phyloP scores from a whole-genome alignment of 2,888 invertebrate species.

The Therioaphis trifolii region DNA sequence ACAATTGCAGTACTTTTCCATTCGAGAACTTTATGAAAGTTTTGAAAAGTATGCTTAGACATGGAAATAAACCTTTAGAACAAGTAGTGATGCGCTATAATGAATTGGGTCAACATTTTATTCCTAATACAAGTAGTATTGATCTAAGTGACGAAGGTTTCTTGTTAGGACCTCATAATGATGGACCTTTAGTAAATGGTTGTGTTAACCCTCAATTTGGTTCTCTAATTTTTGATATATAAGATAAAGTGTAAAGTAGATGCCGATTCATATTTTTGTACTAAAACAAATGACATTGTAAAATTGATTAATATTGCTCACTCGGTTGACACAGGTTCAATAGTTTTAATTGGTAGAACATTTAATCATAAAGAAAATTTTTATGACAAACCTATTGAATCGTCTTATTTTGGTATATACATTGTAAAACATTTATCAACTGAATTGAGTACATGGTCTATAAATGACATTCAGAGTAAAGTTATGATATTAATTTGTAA shows the following conservation, averaged over 20 bases:
- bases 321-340: neutral
- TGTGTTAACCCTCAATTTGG: constrained; percentile 11
- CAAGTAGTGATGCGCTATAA: neutral
- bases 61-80: constrained; percentile 17
- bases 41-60: constrained; percentile 1
- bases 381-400: constrained; percentile 11
- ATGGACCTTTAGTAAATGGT: constrained; percentile 10
- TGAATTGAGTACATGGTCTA: neutral
- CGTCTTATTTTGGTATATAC: too few relatives aligned
- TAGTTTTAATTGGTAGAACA: constrained; percentile 9
- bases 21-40: constrained; percentile 21
- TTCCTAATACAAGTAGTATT: too few relatives aligned
- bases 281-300: constrained; percentile 3
- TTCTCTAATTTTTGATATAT: constrained; percentile 3
- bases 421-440: neutral
- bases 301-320: constrained; percentile 29
- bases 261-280: constrained; percentile 28
- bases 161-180: constrained; percentile 1
- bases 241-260: constrained; percentile 2
- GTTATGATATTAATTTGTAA: neutral
- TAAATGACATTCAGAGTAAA: constrained; percentile 6
- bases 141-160: neutral
- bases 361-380: neutral
- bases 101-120: neutral
- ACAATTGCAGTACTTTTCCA: neutral